Evolutionary conservation across 2,113 vertebrate species (phyloP).

Genomic region (Caranx ignobilis): DNA sequence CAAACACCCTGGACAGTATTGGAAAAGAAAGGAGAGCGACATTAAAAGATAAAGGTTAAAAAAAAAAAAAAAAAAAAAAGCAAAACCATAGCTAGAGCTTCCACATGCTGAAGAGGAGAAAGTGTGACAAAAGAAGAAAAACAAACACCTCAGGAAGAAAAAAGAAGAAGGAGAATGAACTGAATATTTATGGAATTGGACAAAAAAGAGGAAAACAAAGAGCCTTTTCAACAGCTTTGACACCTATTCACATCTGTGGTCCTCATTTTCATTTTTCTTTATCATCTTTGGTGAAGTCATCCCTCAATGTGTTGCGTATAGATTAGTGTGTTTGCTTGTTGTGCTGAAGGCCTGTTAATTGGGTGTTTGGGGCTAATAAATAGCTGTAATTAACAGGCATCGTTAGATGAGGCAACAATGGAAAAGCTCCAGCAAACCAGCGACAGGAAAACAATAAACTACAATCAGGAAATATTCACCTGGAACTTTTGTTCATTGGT

Average conservation of each 20-base stretch:
- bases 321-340: constrained; percentile 73
- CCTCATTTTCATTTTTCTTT: constrained; percentile 59
- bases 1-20: constrained; percentile 39
- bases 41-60: constrained; percentile 37
- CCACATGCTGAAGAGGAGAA: constrained; percentile 34
- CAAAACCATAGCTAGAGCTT: background rate
- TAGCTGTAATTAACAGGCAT: constrained; percentile 76
- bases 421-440: constrained; percentile 28
- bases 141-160: constrained; percentile 42
- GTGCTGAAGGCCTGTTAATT: constrained; percentile 72
- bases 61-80: background rate
- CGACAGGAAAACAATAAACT: constrained; percentile 25
- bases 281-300: constrained; percentile 66
- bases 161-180: constrained; percentile 15
- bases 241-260: constrained; percentile 48
- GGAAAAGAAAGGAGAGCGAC: constrained; percentile 49
- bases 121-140: constrained; percentile 63
- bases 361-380: constrained; percentile 73
- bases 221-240: constrained; percentile 66
- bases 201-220: constrained; percentile 52
- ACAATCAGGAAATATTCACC: constrained; percentile 23
- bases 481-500: constrained; percentile 16
- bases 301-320: constrained; percentile 63
- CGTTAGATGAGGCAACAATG: constrained; percentile 46
- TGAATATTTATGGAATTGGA: constrained; percentile 54